Evolutionary conservation across 2,888 invertebrate genomes (phyloP).

Genomic region (Agrotis ipsilon): DNA sequence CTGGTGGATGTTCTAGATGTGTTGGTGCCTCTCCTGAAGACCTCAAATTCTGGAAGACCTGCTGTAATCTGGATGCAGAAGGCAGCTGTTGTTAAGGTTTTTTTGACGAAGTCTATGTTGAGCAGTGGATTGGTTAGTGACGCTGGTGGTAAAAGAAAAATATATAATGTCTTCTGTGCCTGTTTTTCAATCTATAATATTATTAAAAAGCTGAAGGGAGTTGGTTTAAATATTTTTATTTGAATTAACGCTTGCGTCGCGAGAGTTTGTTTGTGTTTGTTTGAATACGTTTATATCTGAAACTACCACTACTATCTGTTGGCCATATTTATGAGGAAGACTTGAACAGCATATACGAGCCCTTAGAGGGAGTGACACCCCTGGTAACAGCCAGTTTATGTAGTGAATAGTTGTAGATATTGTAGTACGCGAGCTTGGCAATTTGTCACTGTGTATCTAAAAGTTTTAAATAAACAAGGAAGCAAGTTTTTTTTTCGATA

Average conservation of each 20-base stretch:
- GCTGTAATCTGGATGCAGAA: slow-evolving; percentile 31
- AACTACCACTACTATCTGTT: too few species aligned
- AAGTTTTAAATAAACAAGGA: slow-evolving; percentile 18
- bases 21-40: slow-evolving; percentile 18
- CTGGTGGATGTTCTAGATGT: slow-evolving; percentile 7
- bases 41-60: slow-evolving; percentile 23
- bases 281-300: too few species aligned
- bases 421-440: slow-evolving; percentile 18
- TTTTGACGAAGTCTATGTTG: slow-evolving; percentile 28
- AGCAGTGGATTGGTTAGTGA: slow-evolving; percentile 29
- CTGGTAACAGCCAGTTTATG: background rate
- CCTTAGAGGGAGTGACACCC: too few species aligned
- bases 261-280: too few species aligned
- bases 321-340: too few species aligned
- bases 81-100: slow-evolving; percentile 18
- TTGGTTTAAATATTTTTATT: too few species aligned
- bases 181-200: background rate
- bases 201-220: too few species aligned
- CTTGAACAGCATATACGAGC: too few species aligned
- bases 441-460: slow-evolving; percentile 24
- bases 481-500: slow-evolving; percentile 6
- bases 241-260: too few species aligned
- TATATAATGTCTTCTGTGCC: slow-evolving; percentile 22
- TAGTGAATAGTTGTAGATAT: slow-evolving; percentile 6
- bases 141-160: slow-evolving; percentile 47